phyloP scores from a whole-genome alignment of 30 jellyfish, hydroid and myxozoan species.

The Aurelia sp. region DNA sequence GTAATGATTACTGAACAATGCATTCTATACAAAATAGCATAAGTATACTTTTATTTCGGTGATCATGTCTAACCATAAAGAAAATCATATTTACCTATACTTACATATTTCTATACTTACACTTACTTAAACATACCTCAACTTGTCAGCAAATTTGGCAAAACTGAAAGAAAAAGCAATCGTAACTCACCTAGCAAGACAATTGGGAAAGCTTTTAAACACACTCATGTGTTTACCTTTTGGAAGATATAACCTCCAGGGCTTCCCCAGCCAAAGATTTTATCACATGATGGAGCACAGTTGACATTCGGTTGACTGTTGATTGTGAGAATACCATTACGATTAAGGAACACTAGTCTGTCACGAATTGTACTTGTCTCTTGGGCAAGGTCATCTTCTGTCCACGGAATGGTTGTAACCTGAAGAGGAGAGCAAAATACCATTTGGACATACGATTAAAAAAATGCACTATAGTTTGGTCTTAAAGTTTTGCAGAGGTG shows the following conservation, averaged over 20 bases:
- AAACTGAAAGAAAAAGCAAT: slow-evolving; percentile 19
- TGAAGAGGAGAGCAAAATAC: not conserved
- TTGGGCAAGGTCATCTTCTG: slow-evolving; percentile 86
- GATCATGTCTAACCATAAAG: too few relatives aligned
- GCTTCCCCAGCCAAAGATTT: slow-evolving; percentile 93
- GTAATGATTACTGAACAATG: too few relatives aligned
- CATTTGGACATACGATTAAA: too few relatives aligned
- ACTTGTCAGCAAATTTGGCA: slow-evolving; percentile 31
- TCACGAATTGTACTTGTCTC: slow-evolving; percentile 85
- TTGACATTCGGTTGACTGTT: slow-evolving; percentile 95
- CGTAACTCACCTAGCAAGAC: slow-evolving; percentile 38
- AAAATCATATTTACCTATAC: too few relatives aligned
- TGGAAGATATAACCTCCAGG: slow-evolving; percentile 97
- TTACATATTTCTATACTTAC: too few relatives aligned
- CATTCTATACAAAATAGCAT: too few relatives aligned
- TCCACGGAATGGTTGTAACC: slow-evolving; percentile 91
- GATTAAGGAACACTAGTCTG: slow-evolving; percentile 56
- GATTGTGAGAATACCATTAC: slow-evolving; percentile 84
- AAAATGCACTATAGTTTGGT: too few relatives aligned
- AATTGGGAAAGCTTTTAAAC: slow-evolving; percentile 29
- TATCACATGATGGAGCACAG: slow-evolving; percentile 80
- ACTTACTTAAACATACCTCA: not conserved
- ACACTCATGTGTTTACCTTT: slow-evolving; percentile 71
- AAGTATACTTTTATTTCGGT: too few relatives aligned
- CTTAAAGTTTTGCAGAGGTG: too few relatives aligned